Evolutionary conservation across 1,140 invertebrate genomes (phyloP).

Genomic region (Tetramorium simillimum): DNA sequence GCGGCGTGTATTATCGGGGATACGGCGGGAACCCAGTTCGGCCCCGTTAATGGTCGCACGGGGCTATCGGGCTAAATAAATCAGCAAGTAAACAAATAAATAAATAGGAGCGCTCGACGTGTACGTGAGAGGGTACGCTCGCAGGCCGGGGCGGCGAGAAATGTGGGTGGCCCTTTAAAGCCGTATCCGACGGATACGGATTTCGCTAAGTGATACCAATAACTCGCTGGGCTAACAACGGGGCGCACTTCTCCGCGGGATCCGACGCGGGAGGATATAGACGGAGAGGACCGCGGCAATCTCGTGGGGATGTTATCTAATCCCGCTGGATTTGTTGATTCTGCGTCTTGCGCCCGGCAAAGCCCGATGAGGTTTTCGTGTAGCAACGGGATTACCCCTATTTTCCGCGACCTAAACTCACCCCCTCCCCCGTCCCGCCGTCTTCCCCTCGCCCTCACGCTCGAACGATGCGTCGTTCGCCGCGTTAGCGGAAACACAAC

Average conservation of each 20-base stretch:
- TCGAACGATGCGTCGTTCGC: slow-evolving; percentile 35
- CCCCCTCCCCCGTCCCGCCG: not conserved
- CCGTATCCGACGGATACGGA: slow-evolving; percentile 70
- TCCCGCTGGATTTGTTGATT: slow-evolving; percentile 74
- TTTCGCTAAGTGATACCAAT: slow-evolving; percentile 78
- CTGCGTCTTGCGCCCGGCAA: slow-evolving; percentile 73
- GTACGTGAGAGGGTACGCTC: not conserved
- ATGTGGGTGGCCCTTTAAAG: slow-evolving; percentile 64
- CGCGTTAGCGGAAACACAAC: not conserved
- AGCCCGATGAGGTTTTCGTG: slow-evolving; percentile 79
- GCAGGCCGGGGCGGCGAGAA: not conserved
- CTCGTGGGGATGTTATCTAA: slow-evolving; percentile 75
- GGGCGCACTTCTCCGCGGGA: slow-evolving; percentile 65
- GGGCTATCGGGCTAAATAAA: not conserved
- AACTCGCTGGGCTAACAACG: slow-evolving; percentile 76
- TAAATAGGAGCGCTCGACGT: slow-evolving; percentile 21
- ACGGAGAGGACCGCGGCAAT: slow-evolving; percentile 72
- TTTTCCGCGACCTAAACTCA: slow-evolving; percentile 66
- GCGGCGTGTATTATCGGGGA: not conserved
- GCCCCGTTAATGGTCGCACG: not conserved
- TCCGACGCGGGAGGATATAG: slow-evolving; percentile 68
- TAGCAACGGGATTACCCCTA: slow-evolving; percentile 75
- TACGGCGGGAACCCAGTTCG: not conserved
- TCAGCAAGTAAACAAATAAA: slow-evolving; percentile 9
- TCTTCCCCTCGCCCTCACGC: not conserved